phyloP scores from a whole-genome alignment of 2,113 vertebrate species.

The Chinchilla lanigera region DNA sequence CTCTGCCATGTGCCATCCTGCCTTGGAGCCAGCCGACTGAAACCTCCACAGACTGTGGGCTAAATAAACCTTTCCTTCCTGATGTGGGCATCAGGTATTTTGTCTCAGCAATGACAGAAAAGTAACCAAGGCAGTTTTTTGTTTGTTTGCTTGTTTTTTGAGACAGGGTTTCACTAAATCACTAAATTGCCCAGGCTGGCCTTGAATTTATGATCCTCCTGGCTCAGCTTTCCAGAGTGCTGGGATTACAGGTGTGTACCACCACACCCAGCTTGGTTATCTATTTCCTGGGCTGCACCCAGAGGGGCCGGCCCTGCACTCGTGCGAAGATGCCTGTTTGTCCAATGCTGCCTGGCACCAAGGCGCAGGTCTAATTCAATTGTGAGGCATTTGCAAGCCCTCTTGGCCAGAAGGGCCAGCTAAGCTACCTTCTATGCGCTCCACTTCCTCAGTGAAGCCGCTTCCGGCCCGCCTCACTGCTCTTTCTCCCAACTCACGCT shows the following conservation, averaged over 20 bases:
- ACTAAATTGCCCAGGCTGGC: not conserved
- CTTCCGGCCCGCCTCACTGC: not conserved
- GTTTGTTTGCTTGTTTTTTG: not conserved
- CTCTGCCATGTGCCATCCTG: no score
- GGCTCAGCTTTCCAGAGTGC: not conserved
- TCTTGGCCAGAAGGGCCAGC: no score
- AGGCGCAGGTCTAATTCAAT: not conserved
- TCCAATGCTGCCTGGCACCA: not conserved
- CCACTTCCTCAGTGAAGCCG: not conserved
- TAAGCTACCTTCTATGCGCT: not conserved
- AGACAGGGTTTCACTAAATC: not conserved
- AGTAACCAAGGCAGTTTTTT: no score
- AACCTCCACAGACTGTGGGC: no score
- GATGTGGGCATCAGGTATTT: no score
- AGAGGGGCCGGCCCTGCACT: not conserved
- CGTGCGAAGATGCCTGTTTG: not conserved
- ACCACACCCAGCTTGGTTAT: not conserved
- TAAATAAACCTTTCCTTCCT: no score
- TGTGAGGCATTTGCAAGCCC: not conserved
- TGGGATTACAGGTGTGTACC: not conserved
- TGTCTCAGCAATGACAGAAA: no score
- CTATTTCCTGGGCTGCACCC: not conserved
- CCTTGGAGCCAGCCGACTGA: no score
- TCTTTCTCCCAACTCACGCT: not conserved
- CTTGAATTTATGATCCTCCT: not conserved